Evolutionary conservation across 2,888 invertebrate genomes (phyloP).

Genomic region (Drosophila meridiana): DNA sequence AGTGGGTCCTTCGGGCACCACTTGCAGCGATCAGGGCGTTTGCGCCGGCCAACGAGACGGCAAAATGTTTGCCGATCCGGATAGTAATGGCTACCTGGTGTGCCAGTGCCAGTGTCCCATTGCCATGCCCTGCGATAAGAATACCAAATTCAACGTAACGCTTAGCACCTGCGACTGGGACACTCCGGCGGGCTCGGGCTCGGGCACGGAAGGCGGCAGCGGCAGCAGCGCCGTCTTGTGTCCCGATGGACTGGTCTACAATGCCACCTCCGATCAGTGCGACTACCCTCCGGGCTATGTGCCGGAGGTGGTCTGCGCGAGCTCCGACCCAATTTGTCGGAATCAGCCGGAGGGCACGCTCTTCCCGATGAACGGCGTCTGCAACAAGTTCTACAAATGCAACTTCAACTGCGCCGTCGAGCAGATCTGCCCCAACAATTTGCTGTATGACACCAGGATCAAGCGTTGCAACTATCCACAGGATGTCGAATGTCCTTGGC

Average conservation of each 20-base stretch:
- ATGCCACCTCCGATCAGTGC: slow-evolving; percentile 59
- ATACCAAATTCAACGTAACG: slow-evolving; percentile 43
- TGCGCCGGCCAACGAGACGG: slow-evolving; percentile 55
- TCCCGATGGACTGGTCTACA: slow-evolving; percentile 53
- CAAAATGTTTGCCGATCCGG: slow-evolving; percentile 32
- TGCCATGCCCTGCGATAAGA: slow-evolving; percentile 47
- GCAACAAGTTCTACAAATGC: slow-evolving; percentile 69
- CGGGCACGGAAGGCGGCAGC: not conserved
- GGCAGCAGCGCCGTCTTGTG: slow-evolving; percentile 28
- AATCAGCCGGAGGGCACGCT: slow-evolving; percentile 49
- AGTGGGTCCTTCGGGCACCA: slow-evolving; percentile 67
- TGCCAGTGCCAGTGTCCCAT: slow-evolving; percentile 70
- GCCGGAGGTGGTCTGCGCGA: slow-evolving; percentile 52
- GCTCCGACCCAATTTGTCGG: slow-evolving; percentile 40
- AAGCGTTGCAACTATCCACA: slow-evolving; percentile 52
- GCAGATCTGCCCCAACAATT: slow-evolving; percentile 62
- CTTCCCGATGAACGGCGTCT: slow-evolving; percentile 55
- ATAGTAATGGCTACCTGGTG: slow-evolving; percentile 52
- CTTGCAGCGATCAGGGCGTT: slow-evolving; percentile 40
- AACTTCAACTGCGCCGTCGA: slow-evolving; percentile 68
- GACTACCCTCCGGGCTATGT: slow-evolving; percentile 61
- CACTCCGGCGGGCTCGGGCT: not conserved
- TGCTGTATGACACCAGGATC: slow-evolving; percentile 25
- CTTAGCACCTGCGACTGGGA: slow-evolving; percentile 50
- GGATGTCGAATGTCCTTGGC: slow-evolving; percentile 43